A percentile compares a stretch with the other conserved stretches of the same genome.
phyloP scores from a whole-genome alignment of 1,140 invertebrate genomes.

The Eciton burchellii region DNA sequence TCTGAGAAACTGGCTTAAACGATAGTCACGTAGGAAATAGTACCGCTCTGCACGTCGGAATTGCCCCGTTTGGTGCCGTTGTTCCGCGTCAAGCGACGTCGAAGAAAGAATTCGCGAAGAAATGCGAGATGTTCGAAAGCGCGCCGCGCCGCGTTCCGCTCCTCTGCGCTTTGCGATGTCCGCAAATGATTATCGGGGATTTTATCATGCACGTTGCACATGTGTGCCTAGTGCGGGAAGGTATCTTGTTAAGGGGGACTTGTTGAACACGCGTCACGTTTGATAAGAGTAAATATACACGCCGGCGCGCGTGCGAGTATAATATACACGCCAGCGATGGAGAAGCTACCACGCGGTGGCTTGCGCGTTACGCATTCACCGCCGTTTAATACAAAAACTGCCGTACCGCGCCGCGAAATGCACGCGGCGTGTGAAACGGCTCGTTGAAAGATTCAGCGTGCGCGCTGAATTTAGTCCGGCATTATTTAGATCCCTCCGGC shows the following conservation, averaged over 20 bases:
- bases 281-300: not conserved
- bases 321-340: too few relatives aligned
- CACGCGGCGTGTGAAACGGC: not conserved
- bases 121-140: conserved; percentile 27
- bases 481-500: too few relatives aligned
- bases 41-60: conserved; percentile 52
- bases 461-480: too few relatives aligned
- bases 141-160: not conserved
- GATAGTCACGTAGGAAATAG: conserved; percentile 68
- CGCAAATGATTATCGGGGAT: too few relatives aligned
- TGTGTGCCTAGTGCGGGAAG: too few relatives aligned
- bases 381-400: conserved; percentile 3
- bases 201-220: too few relatives aligned
- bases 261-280: too few relatives aligned
- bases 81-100: conserved; percentile 60
- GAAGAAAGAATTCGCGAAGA: conserved; percentile 41
- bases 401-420: not conserved
- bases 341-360: too few relatives aligned
- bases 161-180: too few relatives aligned
- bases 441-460: conserved; percentile 36
- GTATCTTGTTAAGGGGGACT: too few relatives aligned
- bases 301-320: too few relatives aligned
- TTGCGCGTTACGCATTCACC: not conserved
- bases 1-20: conserved; percentile 65
- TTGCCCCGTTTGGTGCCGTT: conserved; percentile 46